Evolutionary conservation across 2,888 invertebrate species (phyloP).

Genomic region (Patella depressa): DNA sequence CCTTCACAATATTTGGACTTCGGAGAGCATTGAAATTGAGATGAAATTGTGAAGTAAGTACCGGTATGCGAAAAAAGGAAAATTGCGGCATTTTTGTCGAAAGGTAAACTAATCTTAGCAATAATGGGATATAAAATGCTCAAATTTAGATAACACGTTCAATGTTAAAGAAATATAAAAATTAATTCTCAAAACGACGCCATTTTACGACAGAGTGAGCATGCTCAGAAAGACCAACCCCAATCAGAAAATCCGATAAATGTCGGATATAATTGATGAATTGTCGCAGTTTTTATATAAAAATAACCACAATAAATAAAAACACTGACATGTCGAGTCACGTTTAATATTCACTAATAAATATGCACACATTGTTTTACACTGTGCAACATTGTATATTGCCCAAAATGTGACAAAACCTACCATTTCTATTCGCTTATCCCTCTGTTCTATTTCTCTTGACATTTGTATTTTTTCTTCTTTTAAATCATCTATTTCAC

Average conservation of each 20-base stretch:
- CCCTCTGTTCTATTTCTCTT: constrained; percentile 8
- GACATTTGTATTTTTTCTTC: neutral
- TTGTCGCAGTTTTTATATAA: too few species aligned
- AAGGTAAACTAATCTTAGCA: too few species aligned
- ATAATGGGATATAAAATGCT: too few species aligned
- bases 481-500: neutral
- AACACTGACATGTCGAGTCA: too few species aligned
- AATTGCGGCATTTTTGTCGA: too few species aligned
- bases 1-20: too few species aligned
- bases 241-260: neutral
- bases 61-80: too few species aligned
- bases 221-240: constrained; percentile 10
- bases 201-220: neutral
- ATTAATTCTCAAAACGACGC: constrained; percentile 1
- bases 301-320: too few species aligned
- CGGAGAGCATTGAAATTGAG: too few species aligned
- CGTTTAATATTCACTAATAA: too few species aligned
- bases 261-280: neutral
- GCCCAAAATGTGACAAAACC: constrained; percentile 29
- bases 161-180: neutral
- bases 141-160: too few species aligned
- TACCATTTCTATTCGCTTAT: constrained; percentile 24
- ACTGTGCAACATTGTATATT: constrained; percentile 20
- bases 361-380: neutral
- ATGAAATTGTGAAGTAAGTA: too few species aligned